These are phyloP conservation scores for Hipposideros armiger DNA, from an alignment of 2,113 vertebrate genomes.

Conservation along the genomic window DNA sequence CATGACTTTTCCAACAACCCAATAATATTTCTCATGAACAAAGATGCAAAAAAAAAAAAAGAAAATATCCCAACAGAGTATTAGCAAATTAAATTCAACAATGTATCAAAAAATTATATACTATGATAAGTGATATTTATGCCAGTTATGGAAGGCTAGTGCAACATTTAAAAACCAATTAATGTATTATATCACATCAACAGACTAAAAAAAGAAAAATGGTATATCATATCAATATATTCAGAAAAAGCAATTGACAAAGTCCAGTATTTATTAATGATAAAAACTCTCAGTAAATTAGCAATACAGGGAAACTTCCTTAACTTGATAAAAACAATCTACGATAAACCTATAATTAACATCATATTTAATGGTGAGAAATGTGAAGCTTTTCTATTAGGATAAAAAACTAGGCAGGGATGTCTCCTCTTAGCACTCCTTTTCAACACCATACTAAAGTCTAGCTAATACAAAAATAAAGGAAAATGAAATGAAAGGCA, in stretches of 20 bases:
- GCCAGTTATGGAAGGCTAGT: neutral
- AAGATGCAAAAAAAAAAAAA: neutral
- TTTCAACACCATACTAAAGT: neutral
- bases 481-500: neutral
- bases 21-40: neutral
- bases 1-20: no score
- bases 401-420: neutral
- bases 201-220: neutral
- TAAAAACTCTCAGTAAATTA: neutral
- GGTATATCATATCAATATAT: neutral
- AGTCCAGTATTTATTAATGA: neutral
- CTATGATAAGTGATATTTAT: neutral
- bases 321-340: neutral
- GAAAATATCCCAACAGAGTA: neutral
- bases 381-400: neutral
- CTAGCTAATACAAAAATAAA: neutral
- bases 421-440: neutral
- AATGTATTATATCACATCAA: neutral
- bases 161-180: neutral
- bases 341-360: neutral
- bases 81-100: neutral
- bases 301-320: neutral
- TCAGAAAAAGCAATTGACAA: neutral
- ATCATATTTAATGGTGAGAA: neutral
- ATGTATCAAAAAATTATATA: neutral